Percentiles rank a stretch among this genome's conserved stretches.
Conservation (phyloP, 2,888 invertebrate species). For the Augochlorella aurata region DNA sequence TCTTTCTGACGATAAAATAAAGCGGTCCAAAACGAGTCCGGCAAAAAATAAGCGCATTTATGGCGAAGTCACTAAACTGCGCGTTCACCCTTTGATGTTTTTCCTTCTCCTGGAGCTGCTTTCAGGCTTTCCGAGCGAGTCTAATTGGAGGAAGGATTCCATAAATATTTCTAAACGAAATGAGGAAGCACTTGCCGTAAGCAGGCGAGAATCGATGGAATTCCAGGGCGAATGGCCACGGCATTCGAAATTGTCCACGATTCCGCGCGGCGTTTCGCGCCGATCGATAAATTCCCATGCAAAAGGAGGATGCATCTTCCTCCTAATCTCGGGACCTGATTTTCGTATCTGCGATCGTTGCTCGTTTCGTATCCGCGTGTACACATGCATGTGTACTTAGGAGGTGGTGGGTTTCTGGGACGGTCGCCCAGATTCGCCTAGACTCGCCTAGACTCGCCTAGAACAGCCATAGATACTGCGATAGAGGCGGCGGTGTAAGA, state of each 20-base stretch:
- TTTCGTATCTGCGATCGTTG: conserved; percentile 46
- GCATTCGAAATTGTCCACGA: conserved; percentile 1
- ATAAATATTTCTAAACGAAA: background rate
- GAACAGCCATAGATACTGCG: conserved; percentile 29
- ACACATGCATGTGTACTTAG: conserved; percentile 1
- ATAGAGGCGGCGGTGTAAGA: background rate
- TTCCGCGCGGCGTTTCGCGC: background rate
- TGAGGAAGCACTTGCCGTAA: background rate
- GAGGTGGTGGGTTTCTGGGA: background rate
- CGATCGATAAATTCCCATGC: conserved; percentile 21
- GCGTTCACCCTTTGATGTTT: too few relatives aligned
- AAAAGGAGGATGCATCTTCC: conserved; percentile 26
- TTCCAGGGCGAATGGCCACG: background rate
- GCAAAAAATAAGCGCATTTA: too few relatives aligned
- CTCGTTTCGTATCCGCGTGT: conserved; percentile 15
- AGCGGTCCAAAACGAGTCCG: too few relatives aligned
- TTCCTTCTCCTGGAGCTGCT: background rate
- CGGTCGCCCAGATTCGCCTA: conserved; percentile 15
- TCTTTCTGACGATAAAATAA: too few relatives aligned
- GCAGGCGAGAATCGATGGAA: background rate
- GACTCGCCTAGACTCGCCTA: conserved; percentile 15
- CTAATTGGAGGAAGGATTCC: background rate
- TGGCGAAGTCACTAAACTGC: too few relatives aligned
- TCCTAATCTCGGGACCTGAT: conserved; percentile 41
- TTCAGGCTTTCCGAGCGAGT: background rate